Base-by-base conservation (phyloP, 1,140 invertebrate genomes). In the Apocrypta bakeri region DNA sequence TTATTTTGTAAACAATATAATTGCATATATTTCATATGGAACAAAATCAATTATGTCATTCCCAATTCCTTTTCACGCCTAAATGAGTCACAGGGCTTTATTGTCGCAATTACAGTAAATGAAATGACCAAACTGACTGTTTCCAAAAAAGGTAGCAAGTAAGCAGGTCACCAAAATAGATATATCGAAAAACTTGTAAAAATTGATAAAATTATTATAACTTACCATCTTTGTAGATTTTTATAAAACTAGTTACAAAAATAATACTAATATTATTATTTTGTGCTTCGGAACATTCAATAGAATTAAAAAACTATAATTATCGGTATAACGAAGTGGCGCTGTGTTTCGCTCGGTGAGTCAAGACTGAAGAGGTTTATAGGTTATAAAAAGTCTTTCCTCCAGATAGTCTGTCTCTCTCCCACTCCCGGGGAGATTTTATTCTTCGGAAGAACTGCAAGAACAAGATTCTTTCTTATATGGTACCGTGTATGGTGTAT, bases 101-200 rank as follows among this genome's bases (percentile, higher is more conserved):
- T n/a, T n/a, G 48, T 21, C n/a, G 48, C 17, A 56, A 56, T 21
- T 56, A 21, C 21, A 56, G 21, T 56, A 56, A 56, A 56, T 56
- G 48, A 56, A 56, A 56, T 17, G 0, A 7, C n/a, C 17, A n/a
- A 56, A 56, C 48, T 56, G 48, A 21, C 17, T n/a, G 48, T 56
- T 81, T 80, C 83, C 83, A 76, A 76, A 84, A 79, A 84, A 84
- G 83, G 83, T 66, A 76, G 17, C 37, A 75, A 25, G 11, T 11
- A 75, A 25, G 2, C 17, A 37, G 25, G 64, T 25, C 61, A 83
- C 83, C 12, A 84, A 84, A 84, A 84, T 84, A 84, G 81, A 68
- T 17, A 48, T 11, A 27, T 71, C 0, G 14, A 66, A 27, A 64
- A 37, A 14, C 8, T 33, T 56, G 25, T 64, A 27, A 71, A 27